These are phyloP conservation scores for Toxotes lorentzi DNA, from an alignment of 2,797 vertebrate genomes.

Conservation along the genomic window DNA sequence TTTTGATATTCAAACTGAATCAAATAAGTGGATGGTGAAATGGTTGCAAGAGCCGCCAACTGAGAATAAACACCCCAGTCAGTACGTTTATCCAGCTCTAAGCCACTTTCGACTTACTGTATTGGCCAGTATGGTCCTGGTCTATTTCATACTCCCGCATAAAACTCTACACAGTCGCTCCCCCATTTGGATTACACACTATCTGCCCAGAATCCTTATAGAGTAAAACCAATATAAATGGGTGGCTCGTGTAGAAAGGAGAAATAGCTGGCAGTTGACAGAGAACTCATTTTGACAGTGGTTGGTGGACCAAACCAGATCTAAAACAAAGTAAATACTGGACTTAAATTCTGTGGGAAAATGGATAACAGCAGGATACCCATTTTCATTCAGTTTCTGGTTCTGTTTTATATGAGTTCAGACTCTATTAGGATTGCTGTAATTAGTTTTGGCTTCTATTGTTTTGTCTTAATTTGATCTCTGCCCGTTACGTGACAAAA, in stretches of 20 bases:
- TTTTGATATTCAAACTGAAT: conserved; percentile 1
- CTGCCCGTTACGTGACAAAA: conserved; percentile 31
- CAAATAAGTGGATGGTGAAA: conserved; percentile 2
- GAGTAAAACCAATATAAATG: conserved; percentile 4
- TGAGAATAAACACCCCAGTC: neutral
- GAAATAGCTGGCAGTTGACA: neutral
- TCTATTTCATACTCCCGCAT: neutral
- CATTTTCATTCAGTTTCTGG: neutral
- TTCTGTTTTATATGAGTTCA: neutral
- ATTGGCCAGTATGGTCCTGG: neutral
- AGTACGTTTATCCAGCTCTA: neutral
- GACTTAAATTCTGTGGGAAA: neutral
- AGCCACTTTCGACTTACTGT: neutral
- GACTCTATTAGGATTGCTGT: neutral
- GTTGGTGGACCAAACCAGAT: conserved; percentile 14
- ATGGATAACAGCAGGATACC: neutral
- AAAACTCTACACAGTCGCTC: neutral
- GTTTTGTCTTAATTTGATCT: neutral
- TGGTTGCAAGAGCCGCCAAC: neutral
- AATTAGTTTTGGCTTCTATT: neutral
- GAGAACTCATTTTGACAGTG: conserved; percentile 26
- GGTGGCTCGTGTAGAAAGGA: neutral
- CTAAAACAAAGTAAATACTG: conserved; percentile 19
- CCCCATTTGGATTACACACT: neutral
- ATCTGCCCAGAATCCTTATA: conserved; percentile 21